Evolutionary conservation across 2,888 invertebrate species (phyloP), one percentile per base, ranked within the genome.

Genomic region (Platerodrilus igneus): DNA sequence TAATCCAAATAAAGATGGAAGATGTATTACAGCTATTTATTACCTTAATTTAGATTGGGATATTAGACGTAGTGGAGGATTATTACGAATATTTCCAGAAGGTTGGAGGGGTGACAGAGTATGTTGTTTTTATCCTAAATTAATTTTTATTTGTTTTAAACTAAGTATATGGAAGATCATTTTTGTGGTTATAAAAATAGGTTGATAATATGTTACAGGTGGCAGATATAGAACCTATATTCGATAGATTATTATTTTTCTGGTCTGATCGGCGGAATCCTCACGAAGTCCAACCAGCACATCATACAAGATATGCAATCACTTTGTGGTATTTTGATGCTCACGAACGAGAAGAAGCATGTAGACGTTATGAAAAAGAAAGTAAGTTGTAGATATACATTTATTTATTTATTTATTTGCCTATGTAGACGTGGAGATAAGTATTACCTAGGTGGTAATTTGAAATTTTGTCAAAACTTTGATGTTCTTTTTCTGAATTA

Each of bases 181-280:
- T n/a, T n/a, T n/a, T n/a, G n/a, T n/a, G n/a, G n/a, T n/a, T n/a
- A n/a, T n/a, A n/a, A n/a, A n/a, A n/a, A n/a, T n/a, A n/a, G n/a
- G n/a, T n/a, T n/a, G n/a, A n/a, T n/a, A n/a, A n/a, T n/a, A n/a
- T n/a, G 14, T 48, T 59, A 16, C 34, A 68, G 68, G 67, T 81
- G 27, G 93, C 93, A 0, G 86, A 93, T 61, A 90, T 97, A 57
- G 92, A 87, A 62, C 96, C 96, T 0, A 73, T 86, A 35, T 94
- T 95, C 68, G 95, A 97, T 68, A 72, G 95, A 41, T 79, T 96
- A 66, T 74, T 96, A 56, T 94, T 95, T 71, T 97, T 97, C 74
- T 97, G 96, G 96, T 96, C 96, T 0, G 96, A 96, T 61, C 74
- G 89, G 55, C 77, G 96, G 52, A 96, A 95, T 72, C 96, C 96